These are phyloP conservation scores for Pelecanoides urinatrix DNA, from an alignment of 2,113 vertebrate genomes.

Conservation along the genomic window DNA sequence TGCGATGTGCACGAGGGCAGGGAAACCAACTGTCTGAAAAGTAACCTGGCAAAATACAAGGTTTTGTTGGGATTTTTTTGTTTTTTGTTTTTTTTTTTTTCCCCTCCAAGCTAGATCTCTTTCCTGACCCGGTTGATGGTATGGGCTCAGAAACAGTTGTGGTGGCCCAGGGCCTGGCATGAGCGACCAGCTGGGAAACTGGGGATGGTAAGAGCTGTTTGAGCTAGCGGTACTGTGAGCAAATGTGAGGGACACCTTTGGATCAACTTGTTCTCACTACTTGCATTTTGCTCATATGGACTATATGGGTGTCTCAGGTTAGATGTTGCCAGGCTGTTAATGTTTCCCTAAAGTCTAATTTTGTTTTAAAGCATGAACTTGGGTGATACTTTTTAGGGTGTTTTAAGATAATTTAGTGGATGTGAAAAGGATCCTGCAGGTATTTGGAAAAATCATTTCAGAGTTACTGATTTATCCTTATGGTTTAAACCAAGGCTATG, in stretches of 20 bases:
- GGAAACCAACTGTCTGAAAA: background rate
- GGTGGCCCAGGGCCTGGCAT: background rate
- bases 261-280: background rate
- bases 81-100: background rate
- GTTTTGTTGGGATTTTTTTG: too few species aligned
- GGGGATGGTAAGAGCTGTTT: background rate
- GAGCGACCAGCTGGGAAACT: background rate
- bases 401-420: background rate
- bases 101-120: background rate
- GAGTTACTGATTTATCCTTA: background rate
- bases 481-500: background rate
- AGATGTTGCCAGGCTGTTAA: background rate
- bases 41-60: background rate
- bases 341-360: background rate
- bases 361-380: background rate
- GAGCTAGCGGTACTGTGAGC: background rate
- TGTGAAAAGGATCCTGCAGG: background rate
- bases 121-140: background rate
- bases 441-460: background rate
- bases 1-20: fast-evolving
- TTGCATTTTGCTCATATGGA: background rate
- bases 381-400: background rate
- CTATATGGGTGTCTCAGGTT: background rate
- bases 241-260: background rate
- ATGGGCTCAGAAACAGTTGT: background rate